Evolutionary conservation across 2,888 invertebrate genomes (phyloP).

Genomic region (Cataglyphis altisquamis): DNA sequence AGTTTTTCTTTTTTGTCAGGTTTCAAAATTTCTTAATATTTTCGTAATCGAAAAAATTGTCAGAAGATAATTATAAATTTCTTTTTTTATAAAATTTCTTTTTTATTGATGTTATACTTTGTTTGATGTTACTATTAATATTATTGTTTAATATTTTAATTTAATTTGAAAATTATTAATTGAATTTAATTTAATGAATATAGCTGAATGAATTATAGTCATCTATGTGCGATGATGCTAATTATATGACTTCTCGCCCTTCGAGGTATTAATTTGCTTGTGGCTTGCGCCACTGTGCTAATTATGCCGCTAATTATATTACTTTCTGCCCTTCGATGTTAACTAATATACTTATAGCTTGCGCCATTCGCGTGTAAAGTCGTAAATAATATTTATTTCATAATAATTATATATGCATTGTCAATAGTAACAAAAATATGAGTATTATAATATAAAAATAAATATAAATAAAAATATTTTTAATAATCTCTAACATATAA

Average conservation of each 20-base stretch:
- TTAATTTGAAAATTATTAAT: neutral
- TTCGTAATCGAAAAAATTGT: neutral
- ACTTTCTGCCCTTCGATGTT: conserved; percentile 58
- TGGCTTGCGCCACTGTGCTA: conserved; percentile 54
- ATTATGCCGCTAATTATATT: conserved; percentile 66
- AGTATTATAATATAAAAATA: neutral
- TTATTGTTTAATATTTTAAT: neutral
- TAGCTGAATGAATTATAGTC: neutral
- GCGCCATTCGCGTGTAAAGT: conserved; percentile 18
- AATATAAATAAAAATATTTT: neutral
- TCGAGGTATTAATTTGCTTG: conserved; percentile 3
- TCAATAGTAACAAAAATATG: neutral
- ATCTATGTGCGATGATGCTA: conserved; percentile 21
- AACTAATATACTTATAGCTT: conserved; percentile 7
- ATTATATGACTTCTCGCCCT: conserved; percentile 40
- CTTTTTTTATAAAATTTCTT: neutral
- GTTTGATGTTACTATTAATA: neutral
- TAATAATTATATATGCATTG: neutral
- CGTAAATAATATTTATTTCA: conserved; percentile 4
- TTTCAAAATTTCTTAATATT: neutral
- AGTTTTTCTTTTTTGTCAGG: neutral
- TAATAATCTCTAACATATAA: neutral
- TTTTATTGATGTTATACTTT: neutral
- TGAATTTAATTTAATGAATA: neutral
- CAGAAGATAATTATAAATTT: neutral